Conservation (phyloP, 2,888 invertebrate species). For the Hemaris fuciformis region DNA sequence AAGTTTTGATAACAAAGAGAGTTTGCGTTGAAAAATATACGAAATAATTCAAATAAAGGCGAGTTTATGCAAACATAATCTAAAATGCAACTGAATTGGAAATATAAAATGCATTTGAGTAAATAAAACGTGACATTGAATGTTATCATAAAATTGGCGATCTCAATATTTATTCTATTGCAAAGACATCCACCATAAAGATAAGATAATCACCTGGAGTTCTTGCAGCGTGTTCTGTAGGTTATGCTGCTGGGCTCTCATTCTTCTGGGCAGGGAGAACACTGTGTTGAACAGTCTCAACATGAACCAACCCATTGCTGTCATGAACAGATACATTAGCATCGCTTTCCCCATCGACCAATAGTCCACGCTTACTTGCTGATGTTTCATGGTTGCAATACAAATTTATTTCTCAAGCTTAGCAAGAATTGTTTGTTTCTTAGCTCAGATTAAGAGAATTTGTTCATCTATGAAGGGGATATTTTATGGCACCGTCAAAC, state of each 20-base stretch:
- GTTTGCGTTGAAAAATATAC: too few relatives aligned
- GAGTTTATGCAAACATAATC: neutral
- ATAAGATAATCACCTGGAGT: conserved; percentile 73
- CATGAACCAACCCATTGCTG: conserved; percentile 84
- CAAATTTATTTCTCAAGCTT: neutral
- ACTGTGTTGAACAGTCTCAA: conserved; percentile 84
- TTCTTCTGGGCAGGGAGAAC: conserved; percentile 83
- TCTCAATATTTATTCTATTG: neutral
- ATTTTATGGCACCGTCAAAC: conserved; percentile 15
- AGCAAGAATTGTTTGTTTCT: neutral
- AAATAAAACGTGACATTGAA: neutral
- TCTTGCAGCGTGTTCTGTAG: conserved; percentile 76
- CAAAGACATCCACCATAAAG: too few relatives aligned
- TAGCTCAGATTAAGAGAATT: neutral
- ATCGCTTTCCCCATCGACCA: conserved; percentile 85
- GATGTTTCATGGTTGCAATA: conserved; percentile 79
- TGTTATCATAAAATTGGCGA: neutral
- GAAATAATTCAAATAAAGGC: neutral
- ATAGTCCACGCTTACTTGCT: conserved; percentile 85
- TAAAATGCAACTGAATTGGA: neutral
- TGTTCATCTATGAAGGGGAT: neutral
- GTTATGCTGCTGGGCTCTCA: conserved; percentile 78
- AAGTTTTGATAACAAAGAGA: too few relatives aligned
- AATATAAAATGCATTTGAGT: neutral
- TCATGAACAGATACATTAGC: conserved; percentile 82